These are phyloP conservation scores for Choreutis nemorana DNA, from an alignment of 2,888 invertebrate species.

Conservation along the genomic window DNA sequence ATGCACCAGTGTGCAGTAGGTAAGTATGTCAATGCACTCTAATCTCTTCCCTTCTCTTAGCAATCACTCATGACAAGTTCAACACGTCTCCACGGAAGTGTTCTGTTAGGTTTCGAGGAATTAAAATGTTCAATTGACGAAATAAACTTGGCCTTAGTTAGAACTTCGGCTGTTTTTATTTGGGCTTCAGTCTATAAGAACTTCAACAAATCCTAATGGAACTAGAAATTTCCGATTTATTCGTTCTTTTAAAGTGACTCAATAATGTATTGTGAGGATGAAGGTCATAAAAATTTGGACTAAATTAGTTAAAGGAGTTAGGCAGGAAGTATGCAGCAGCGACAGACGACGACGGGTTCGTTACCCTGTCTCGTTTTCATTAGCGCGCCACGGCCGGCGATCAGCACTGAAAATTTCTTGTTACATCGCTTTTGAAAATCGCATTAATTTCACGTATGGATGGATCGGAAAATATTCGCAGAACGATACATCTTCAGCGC, in stretches of 20 bases:
- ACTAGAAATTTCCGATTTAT: too few species aligned
- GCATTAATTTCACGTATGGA: conserved; percentile 22
- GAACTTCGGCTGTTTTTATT: too few species aligned
- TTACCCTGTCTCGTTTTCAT: conserved; percentile 57
- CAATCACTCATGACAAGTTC: conserved; percentile 56
- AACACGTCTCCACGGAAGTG: too few species aligned
- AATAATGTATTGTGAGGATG: too few species aligned
- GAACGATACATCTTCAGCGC: not conserved
- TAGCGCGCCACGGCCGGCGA: conserved; percentile 26
- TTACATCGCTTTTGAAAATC: conserved; percentile 18
- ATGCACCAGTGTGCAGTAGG: conserved; percentile 58
- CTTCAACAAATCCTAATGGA: too few species aligned
- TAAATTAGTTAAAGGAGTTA: too few species aligned
- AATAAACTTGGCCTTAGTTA: too few species aligned
- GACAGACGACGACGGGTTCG: conserved; percentile 33
- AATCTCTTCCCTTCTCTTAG: conserved; percentile 47
- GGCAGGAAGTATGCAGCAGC: conserved; percentile 16
- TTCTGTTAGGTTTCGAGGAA: too few species aligned
- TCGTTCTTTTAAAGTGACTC: too few species aligned
- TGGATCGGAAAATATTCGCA: not conserved
- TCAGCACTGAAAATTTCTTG: conserved; percentile 41
- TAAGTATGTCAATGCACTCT: conserved; percentile 64
- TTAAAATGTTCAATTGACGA: too few species aligned
- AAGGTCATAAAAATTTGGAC: too few species aligned
- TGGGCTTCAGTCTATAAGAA: too few species aligned